phyloP scores from a whole-genome alignment of 2,888 invertebrate species.

The Agrochola lychnidis region DNA sequence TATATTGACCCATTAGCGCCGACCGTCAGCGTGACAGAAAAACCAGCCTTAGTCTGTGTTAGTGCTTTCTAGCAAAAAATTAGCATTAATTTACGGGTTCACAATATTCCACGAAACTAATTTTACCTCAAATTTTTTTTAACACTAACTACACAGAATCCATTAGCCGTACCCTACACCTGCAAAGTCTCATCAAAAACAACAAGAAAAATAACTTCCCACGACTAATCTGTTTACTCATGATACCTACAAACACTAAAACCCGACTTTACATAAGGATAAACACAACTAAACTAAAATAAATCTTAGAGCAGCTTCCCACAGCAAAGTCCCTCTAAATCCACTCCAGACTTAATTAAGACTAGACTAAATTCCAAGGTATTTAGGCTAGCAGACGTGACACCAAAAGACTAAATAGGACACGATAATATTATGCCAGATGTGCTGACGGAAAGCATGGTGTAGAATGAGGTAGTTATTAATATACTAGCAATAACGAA shows the following conservation, averaged over 20 bases:
- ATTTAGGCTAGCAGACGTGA: slow-evolving; percentile 49
- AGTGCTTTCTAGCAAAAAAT: neutral
- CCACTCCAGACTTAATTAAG: slow-evolving; percentile 55
- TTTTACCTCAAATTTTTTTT: neutral
- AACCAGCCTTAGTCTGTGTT: neutral
- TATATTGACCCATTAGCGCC: too few relatives aligned
- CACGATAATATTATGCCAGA: slow-evolving; percentile 53
- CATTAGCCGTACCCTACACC: neutral
- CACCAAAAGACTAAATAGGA: slow-evolving; percentile 45
- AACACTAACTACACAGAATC: neutral
- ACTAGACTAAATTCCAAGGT: slow-evolving; percentile 48
- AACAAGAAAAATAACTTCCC: neutral
- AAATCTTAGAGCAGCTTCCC: slow-evolving; percentile 33
- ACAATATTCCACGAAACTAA: neutral
- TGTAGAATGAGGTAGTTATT: slow-evolving; percentile 25
- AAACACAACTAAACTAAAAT: slow-evolving; percentile 45
- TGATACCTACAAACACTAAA: slow-evolving; percentile 4
- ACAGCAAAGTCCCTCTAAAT: slow-evolving; percentile 40
- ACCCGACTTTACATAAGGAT: slow-evolving; percentile 22
- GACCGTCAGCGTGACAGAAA: too few relatives aligned
- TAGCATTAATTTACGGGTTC: neutral
- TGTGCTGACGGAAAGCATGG: slow-evolving; percentile 37
- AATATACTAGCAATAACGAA: slow-evolving; percentile 39
- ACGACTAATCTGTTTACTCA: neutral
- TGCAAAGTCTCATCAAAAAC: neutral